Evolutionary conservation across 2,797 vertebrate species (phyloP), one percentile per base, ranked within the genome.

Genomic region (Chelmon rostratus): DNA sequence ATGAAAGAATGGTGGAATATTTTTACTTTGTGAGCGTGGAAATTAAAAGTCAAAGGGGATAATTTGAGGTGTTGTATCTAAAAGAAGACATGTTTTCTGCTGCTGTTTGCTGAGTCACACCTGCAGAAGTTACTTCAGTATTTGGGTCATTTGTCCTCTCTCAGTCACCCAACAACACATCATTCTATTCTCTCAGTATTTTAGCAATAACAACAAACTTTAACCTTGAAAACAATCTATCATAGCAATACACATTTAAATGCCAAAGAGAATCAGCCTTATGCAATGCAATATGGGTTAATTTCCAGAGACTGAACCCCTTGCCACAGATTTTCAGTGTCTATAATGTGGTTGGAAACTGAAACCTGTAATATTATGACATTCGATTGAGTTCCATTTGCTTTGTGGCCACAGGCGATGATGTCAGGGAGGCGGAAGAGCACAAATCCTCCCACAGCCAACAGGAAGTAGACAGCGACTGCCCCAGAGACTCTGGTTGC

Each of bases 401-500:
- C 8, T 88, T 83, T 91, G 75, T 74, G 44, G 12, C 13, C 1
- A 18, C 91, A 96, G 96, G 89, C 86, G 94, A 93, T 13, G 93
- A 95, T 25, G 84, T 79, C 38, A 91, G 52, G 19, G 87, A 86
- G 88, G 94, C 3, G 65, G 95, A 95, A 80, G 94, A 95, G 79
- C 92, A 94, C 0, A 86, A 31, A 68, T 93, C 91, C 1, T 68
- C 90, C 57, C 88, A 93, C 83, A 93, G 92, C 6, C 82, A 40
- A 3, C 82, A 92, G 71, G 94, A 95, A 83, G 96, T 96, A 50
- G 94, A 94, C 69, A 96, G 96, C 44, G 97, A 99, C 90, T 98
- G 98, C 93, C 97, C 97, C 52, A 96, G 98, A 95, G 98, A 99
- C 94, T 99, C 98, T 0, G 98, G 98, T 68, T 99, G 98, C 89